Percentiles rank a stretch among this genome's conserved stretches.
phyloP scores from a whole-genome alignment of 1,140 invertebrate genomes.

The Drosophila pachea region DNA sequence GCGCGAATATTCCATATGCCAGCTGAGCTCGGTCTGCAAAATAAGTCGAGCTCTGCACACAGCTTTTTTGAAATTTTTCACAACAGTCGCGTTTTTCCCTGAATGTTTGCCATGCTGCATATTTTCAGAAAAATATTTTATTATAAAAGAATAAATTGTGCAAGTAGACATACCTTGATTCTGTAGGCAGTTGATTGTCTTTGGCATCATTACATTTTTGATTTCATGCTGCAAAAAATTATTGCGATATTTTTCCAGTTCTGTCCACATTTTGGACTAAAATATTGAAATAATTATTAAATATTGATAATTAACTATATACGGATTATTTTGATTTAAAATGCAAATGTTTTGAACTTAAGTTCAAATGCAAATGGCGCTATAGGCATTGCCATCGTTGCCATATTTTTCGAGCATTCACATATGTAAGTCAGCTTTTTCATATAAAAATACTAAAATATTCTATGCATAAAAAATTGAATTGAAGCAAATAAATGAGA shows the following conservation, averaged over 20 bases:
- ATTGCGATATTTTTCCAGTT: conserved; percentile 66
- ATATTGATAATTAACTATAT: neutral
- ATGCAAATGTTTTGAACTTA: conserved; percentile 12
- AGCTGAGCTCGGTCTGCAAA: conserved; percentile 63
- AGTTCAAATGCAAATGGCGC: conserved; percentile 12
- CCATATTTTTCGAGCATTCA: neutral
- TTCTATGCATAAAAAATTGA: neutral
- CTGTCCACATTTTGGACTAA: conserved; percentile 58
- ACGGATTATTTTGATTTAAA: neutral
- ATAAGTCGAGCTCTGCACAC: conserved; percentile 42
- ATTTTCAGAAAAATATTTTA: too few relatives aligned
- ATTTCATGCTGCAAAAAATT: conserved; percentile 63
- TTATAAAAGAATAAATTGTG: too few relatives aligned
- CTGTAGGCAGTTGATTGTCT: conserved; percentile 52
- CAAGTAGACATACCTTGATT: conserved; percentile 25
- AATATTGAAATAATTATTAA: neutral
- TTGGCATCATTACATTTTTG: conserved; percentile 46
- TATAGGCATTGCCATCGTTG: neutral
- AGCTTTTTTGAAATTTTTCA: conserved; percentile 8
- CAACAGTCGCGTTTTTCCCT: conserved; percentile 32
- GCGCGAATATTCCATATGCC: conserved; percentile 61
- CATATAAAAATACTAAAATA: too few relatives aligned
- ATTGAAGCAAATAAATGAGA: neutral
- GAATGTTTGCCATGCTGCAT: conserved; percentile 33
- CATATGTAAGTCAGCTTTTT: too few relatives aligned